A percentile compares a stretch with the other conserved stretches of the same genome.
Evolutionary conservation across 2,113 vertebrate genomes (phyloP).

Genomic region (Eudorcas thomsonii): DNA sequence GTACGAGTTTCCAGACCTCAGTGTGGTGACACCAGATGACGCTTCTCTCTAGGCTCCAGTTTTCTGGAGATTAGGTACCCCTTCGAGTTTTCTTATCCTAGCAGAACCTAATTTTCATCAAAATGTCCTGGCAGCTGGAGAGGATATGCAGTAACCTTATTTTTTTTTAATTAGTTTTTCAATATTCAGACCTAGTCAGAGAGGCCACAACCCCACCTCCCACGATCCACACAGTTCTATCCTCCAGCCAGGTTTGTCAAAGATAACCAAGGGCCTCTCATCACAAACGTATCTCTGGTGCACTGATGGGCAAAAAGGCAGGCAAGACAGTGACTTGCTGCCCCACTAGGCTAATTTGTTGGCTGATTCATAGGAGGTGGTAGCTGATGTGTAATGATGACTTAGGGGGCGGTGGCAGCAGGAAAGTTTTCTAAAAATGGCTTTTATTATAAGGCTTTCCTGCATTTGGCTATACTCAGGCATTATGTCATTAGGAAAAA

Average conservation of each 20-base stretch:
- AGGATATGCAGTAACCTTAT: background rate
- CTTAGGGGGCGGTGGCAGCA: background rate
- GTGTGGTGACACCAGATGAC: background rate
- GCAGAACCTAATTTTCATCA: background rate
- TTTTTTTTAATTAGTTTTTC: background rate
- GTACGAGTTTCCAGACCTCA: background rate
- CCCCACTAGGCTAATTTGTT: constrained; percentile 37
- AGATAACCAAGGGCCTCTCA: background rate
- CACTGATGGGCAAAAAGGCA: background rate
- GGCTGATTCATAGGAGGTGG: constrained; percentile 39
- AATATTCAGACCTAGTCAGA: background rate
- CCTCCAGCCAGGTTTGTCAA: background rate
- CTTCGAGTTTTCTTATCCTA: background rate
- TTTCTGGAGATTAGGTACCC: background rate
- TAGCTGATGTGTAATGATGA: constrained; percentile 47
- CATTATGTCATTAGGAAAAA: constrained; percentile 78
- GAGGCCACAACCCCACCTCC: background rate
- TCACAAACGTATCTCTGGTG: background rate
- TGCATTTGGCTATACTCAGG: constrained; percentile 53
- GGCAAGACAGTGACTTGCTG: background rate
- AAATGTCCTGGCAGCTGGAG: background rate
- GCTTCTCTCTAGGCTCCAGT: background rate
- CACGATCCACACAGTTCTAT: background rate
- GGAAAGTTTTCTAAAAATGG: constrained; percentile 67
- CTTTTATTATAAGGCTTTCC: constrained; percentile 68